These are phyloP conservation scores for Oxygymnocypris stewartii DNA, from an alignment of 2,113 vertebrate genomes.

Conservation along the genomic window DNA sequence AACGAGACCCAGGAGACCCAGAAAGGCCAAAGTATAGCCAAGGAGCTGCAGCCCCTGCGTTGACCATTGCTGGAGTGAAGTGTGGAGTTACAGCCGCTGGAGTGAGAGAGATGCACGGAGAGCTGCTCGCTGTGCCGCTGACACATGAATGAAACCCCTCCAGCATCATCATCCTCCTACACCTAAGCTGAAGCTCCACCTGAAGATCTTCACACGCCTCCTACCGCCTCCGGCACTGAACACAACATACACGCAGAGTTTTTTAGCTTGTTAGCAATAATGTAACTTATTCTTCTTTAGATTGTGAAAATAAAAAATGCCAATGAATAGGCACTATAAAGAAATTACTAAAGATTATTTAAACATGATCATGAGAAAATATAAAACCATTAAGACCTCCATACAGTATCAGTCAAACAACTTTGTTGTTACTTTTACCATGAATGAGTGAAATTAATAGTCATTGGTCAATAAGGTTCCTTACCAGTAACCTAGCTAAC, in stretches of 20 bases:
- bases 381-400: too few relatives aligned
- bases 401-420: too few relatives aligned
- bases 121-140: neutral
- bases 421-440: too few relatives aligned
- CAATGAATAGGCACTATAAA: neutral
- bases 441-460: too few relatives aligned
- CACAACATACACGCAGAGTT: neutral
- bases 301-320: too few relatives aligned
- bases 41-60: conserved; percentile 86
- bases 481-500: too few relatives aligned
- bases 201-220: neutral
- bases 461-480: too few relatives aligned
- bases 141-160: neutral
- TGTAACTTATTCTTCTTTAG: neutral
- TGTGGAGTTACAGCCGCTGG: conserved; percentile 9
- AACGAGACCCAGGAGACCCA: conserved; percentile 86
- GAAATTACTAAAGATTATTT: neutral
- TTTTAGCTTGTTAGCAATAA: neutral
- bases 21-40: conserved; percentile 84
- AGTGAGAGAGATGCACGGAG: neutral
- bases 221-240: neutral
- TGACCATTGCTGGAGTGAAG: conserved; percentile 78
- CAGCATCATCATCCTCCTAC: neutral
- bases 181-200: neutral
- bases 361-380: too few relatives aligned